Evolutionary conservation across 2,113 vertebrate genomes (phyloP).

Genomic region (Gavialis gangeticus): DNA sequence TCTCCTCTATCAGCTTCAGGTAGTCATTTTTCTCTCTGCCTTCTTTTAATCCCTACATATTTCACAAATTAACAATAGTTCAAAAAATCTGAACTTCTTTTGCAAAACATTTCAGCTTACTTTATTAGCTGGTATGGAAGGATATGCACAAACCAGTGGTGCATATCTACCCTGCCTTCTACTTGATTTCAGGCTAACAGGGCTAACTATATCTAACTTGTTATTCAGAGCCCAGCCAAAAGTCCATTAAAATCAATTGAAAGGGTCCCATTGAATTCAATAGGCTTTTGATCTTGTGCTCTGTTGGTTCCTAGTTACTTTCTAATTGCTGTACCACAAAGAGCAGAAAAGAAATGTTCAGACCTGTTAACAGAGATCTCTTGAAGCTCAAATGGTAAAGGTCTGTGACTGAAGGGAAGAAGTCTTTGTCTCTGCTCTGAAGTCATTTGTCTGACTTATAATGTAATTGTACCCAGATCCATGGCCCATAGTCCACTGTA

Average conservation of each 20-base stretch:
- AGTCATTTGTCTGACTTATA: background rate
- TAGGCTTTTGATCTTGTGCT: background rate
- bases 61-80: too few species aligned
- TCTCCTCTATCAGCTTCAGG: too few species aligned
- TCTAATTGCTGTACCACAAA: background rate
- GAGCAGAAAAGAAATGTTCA: background rate
- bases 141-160: too few species aligned
- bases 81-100: too few species aligned
- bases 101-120: too few species aligned
- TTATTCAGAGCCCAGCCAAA: background rate
- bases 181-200: background rate
- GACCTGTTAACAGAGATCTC: background rate
- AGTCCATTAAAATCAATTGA: background rate
- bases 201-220: background rate
- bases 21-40: too few species aligned
- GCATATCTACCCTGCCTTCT: background rate
- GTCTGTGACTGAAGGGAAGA: background rate
- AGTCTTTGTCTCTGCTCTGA: background rate
- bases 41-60: too few species aligned
- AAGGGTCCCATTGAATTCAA: background rate
- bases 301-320: background rate
- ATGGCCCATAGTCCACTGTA: background rate
- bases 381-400: background rate
- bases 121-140: too few species aligned
- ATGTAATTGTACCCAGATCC: background rate